Evolutionary conservation across 2,113 vertebrate genomes (phyloP).

Genomic region (Bubo scandiacus): DNA sequence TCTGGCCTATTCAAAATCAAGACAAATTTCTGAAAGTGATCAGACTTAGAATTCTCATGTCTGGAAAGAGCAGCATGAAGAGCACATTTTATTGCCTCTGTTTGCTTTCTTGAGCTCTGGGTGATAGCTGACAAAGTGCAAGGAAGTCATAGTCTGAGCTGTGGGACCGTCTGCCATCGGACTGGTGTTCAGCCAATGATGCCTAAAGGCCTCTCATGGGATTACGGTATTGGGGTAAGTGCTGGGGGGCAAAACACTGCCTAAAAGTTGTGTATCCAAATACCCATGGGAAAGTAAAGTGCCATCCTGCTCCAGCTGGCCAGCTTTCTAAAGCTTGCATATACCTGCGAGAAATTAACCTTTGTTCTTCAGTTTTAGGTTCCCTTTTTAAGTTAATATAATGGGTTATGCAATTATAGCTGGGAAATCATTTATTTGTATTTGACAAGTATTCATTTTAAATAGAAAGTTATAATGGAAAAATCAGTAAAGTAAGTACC

Average conservation of each 20-base stretch:
- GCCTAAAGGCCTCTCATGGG: constrained; percentile 90
- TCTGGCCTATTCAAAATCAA: background rate
- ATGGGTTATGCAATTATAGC: background rate
- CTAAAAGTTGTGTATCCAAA: rapidly evolving
- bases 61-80: background rate
- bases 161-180: constrained; percentile 91
- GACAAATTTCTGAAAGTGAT: background rate
- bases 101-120: constrained; percentile 83
- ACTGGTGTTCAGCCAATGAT: constrained; percentile 84
- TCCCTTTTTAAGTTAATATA: background rate
- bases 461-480: background rate
- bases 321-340: background rate
- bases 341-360: rapidly evolving
- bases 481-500: background rate
- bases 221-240: constrained; percentile 96
- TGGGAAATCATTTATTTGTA: background rate
- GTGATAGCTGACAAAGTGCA: constrained; percentile 97
- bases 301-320: background rate
- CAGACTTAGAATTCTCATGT: background rate
- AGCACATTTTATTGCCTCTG: background rate
- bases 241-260: background rate
- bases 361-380: background rate
- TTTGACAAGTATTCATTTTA: background rate
- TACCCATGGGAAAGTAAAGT: background rate
- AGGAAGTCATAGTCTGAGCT: constrained; percentile 92